phyloP scores from a whole-genome alignment of 2,888 invertebrate species.

The Pterostichus madidus region DNA sequence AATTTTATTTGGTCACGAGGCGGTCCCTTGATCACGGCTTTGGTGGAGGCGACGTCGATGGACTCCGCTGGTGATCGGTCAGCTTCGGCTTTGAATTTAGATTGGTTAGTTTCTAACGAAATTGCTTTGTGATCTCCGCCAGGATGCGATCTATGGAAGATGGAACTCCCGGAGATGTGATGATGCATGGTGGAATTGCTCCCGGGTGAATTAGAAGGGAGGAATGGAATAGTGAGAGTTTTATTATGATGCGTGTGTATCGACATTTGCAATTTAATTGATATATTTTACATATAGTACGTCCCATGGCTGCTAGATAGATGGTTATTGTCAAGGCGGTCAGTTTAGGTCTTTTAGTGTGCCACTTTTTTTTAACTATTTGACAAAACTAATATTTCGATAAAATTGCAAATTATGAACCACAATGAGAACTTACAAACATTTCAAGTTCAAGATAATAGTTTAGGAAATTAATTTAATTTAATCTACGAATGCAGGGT shows the following conservation, averaged over 20 bases:
- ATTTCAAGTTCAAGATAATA: no score
- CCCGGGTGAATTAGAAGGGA: background rate
- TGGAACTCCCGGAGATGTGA: constrained; percentile 13
- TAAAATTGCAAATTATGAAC: no score
- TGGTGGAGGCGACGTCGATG: constrained; percentile 2
- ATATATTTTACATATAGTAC: no score
- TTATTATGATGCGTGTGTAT: background rate
- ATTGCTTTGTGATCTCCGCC: constrained; percentile 62
- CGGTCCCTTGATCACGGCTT: constrained; percentile 61
- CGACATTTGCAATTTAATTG: no score
- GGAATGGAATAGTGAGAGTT: background rate
- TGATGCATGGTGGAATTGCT: constrained; percentile 5
- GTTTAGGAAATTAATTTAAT: no score
- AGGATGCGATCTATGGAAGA: background rate
- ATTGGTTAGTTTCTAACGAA: constrained; percentile 66
- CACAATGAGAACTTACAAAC: no score
- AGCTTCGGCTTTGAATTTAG: constrained; percentile 65
- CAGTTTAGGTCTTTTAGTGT: no score
- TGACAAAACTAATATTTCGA: no score
- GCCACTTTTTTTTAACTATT: no score
- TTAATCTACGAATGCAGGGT: no score
- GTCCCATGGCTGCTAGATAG: no score
- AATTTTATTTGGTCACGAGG: constrained; percentile 58
- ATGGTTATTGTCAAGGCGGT: no score
- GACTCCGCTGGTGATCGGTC: constrained; percentile 56